Percentiles rank a stretch among this genome's conserved stretches.
phyloP scores from a whole-genome alignment of 2,888 invertebrate genomes.

The Aspidiotus rigidus region DNA sequence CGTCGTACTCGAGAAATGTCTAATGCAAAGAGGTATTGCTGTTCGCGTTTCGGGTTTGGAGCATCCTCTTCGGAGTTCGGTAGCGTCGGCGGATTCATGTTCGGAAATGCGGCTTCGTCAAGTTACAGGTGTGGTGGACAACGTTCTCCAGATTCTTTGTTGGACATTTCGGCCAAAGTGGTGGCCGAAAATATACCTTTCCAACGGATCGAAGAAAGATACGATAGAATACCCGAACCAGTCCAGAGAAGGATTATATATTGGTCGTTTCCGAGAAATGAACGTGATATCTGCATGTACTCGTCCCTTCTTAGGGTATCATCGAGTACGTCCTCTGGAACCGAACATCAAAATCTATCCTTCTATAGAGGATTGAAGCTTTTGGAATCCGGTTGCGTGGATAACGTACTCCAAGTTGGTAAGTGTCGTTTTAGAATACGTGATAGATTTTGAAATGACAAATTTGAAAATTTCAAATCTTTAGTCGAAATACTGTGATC shows the following conservation, averaged over 20 bases:
- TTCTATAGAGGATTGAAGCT: conserved; percentile 79
- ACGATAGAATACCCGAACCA: conserved; percentile 78
- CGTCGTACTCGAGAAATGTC: conserved; percentile 37
- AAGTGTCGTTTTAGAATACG: conserved; percentile 45
- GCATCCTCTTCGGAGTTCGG: conserved; percentile 34
- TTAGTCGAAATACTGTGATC: no score
- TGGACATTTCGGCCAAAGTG: conserved; percentile 73
- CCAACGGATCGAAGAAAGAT: conserved; percentile 76
- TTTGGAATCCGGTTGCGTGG: conserved; percentile 71
- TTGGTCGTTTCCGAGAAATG: conserved; percentile 82
- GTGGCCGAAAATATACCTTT: conserved; percentile 78
- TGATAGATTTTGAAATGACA: neutral
- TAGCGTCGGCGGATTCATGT: conserved; percentile 34
- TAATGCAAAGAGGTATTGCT: conserved; percentile 47
- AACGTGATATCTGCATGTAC: conserved; percentile 83
- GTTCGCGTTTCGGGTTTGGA: conserved; percentile 43
- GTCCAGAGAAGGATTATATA: conserved; percentile 78
- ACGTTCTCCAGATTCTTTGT: conserved; percentile 56
- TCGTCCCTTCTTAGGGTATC: conserved; percentile 60
- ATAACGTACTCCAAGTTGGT: conserved; percentile 82
- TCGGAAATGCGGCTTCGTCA: conserved; percentile 29
- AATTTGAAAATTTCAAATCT: neutral
- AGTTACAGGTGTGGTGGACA: conserved; percentile 42
- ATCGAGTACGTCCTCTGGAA: conserved; percentile 45
- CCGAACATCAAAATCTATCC: conserved; percentile 70